Conservation (phyloP, 2,888 invertebrate genomes). For the Subacronicta megacephala region DNA sequence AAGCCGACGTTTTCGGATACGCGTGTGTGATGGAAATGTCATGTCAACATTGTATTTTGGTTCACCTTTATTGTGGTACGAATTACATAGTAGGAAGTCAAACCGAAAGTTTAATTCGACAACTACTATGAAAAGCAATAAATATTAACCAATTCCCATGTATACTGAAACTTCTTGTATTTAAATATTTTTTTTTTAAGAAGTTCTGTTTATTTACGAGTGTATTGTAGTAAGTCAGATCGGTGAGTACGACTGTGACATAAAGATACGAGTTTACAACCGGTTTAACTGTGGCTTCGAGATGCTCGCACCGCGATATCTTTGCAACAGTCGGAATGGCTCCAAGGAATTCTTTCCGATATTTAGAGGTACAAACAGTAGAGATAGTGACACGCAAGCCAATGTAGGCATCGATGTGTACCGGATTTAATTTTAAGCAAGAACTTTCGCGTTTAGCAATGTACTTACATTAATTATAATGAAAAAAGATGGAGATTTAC, state of each 20-base stretch:
- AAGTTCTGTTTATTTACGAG: conserved; percentile 9
- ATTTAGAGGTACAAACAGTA: conserved; percentile 57
- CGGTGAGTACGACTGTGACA: conserved; percentile 54
- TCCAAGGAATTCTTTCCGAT: conserved; percentile 60
- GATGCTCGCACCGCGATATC: conserved; percentile 62
- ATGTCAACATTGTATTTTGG: conserved; percentile 58
- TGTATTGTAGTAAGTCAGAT: conserved; percentile 53
- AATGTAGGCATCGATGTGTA: conserved; percentile 48
- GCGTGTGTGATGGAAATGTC: conserved; percentile 50
- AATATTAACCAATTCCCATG: not conserved
- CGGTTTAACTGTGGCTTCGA: conserved; percentile 59
- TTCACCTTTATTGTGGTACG: conserved; percentile 49
- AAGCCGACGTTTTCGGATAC: conserved; percentile 40
- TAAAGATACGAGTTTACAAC: conserved; percentile 64
- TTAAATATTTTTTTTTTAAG: not conserved
- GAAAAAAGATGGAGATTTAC: conserved; percentile 12
- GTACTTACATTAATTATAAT: conserved; percentile 36
- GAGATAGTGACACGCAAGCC: conserved; percentile 65
- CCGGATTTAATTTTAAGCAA: conserved; percentile 51
- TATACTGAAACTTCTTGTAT: not conserved
- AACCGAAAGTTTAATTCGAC: conserved; percentile 29
- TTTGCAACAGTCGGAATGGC: conserved; percentile 58
- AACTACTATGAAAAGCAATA: not conserved
- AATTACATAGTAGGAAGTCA: conserved; percentile 47
- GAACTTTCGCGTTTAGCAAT: conserved; percentile 30